phyloP scores from a whole-genome alignment of 2,888 invertebrate genomes.

The Diadromus collaris region DNA sequence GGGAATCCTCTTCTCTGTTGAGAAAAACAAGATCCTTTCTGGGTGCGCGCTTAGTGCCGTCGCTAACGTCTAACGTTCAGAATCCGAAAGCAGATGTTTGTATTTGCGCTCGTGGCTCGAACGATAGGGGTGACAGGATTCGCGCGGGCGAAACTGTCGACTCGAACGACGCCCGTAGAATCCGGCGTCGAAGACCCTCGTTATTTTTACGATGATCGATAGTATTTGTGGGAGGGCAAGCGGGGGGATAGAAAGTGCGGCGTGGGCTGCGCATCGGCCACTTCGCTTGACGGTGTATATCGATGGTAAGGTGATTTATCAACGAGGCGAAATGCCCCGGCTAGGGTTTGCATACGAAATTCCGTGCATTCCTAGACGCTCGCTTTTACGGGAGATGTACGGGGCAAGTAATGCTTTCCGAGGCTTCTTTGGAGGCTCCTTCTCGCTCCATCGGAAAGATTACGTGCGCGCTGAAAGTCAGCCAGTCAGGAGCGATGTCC shows the following conservation, averaged over 20 bases:
- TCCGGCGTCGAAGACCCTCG: constrained; percentile 58
- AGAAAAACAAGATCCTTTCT: constrained; percentile 32
- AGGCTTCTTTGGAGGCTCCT: neutral
- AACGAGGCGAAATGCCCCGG: constrained; percentile 54
- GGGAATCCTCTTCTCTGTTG: constrained; percentile 66
- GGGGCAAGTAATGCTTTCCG: constrained; percentile 29
- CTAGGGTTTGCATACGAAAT: constrained; percentile 62
- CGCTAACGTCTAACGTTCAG: constrained; percentile 66
- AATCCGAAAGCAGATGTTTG: constrained; percentile 76
- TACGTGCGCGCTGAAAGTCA: constrained; percentile 36
- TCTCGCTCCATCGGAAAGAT: constrained; percentile 32
- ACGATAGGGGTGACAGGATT: constrained; percentile 52
- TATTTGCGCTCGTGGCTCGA: constrained; percentile 67
- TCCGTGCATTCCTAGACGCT: constrained; percentile 46
- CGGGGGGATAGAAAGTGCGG: constrained; percentile 43
- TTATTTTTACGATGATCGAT: constrained; percentile 68
- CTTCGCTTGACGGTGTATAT: constrained; percentile 55
- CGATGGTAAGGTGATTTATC: constrained; percentile 67
- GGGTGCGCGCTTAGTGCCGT: constrained; percentile 22
- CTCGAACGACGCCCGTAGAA: constrained; percentile 41
- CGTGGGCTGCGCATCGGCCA: constrained; percentile 52
- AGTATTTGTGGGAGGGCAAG: constrained; percentile 43
- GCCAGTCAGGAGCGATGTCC: constrained; percentile 22
- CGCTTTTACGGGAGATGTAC: constrained; percentile 22
- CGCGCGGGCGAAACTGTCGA: constrained; percentile 35